Evolutionary conservation across 2,888 invertebrate species (phyloP).

Genomic region (Steinernema carpocapsae): DNA sequence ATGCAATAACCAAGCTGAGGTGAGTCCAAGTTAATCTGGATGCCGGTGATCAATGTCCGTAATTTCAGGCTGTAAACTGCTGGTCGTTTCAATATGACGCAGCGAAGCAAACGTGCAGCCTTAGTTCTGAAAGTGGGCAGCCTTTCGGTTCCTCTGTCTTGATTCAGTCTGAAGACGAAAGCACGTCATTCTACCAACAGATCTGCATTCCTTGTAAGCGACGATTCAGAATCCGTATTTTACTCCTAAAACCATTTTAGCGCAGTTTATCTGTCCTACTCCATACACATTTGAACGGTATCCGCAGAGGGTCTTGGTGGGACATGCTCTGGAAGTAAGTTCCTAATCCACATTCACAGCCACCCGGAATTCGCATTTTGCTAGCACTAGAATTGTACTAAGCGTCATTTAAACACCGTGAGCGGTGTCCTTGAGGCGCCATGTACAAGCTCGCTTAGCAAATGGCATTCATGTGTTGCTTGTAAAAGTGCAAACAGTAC

Average conservation of each 20-base stretch:
- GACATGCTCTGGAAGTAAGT: constrained; percentile 59
- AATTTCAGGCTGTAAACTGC: constrained; percentile 52
- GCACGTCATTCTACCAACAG: constrained; percentile 65
- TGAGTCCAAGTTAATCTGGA: not conserved
- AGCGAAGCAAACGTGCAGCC: constrained; percentile 56
- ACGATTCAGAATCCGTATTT: not conserved
- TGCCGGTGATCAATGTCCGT: not conserved
- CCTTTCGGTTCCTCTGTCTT: constrained; percentile 61
- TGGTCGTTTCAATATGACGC: constrained; percentile 66
- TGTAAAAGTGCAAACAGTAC: too few relatives aligned
- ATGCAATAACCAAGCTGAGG: constrained; percentile 53
- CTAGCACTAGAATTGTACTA: too few relatives aligned
- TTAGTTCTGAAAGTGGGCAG: constrained; percentile 57
- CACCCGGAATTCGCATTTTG: not conserved
- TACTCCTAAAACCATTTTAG: constrained; percentile 40
- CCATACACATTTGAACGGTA: constrained; percentile 65
- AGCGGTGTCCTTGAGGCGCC: too few relatives aligned
- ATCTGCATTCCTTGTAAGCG: constrained; percentile 62
- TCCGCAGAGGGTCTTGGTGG: constrained; percentile 63
- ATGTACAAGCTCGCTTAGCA: too few relatives aligned
- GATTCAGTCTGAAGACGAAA: constrained; percentile 46
- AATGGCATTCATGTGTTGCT: too few relatives aligned
- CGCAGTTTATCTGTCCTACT: constrained; percentile 52
- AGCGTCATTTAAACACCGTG: too few relatives aligned
- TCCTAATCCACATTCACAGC: not conserved